Conservation (phyloP, 2,888 invertebrate species). For the Mesorhabditis sp. region DNA sequence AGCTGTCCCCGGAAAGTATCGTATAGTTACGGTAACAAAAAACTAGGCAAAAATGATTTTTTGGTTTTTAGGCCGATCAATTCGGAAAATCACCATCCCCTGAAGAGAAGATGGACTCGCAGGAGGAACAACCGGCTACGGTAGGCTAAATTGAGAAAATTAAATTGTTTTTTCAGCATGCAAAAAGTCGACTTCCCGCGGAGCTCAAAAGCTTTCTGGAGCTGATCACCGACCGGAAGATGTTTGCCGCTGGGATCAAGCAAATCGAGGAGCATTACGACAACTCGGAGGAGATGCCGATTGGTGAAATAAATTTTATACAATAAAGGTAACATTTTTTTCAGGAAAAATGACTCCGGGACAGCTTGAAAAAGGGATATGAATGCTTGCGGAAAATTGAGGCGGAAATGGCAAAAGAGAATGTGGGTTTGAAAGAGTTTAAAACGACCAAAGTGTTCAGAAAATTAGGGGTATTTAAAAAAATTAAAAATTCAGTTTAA, state of each 20-base stretch:
- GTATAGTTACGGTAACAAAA: not conserved
- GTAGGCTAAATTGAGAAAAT: not conserved
- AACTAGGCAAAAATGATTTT: not conserved
- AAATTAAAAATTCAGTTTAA: no score
- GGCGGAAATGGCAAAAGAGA: not conserved
- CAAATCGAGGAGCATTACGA: not conserved
- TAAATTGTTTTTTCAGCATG: not conserved
- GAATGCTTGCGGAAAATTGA: slow-evolving; percentile 1
- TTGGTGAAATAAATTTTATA: not conserved
- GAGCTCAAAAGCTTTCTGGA: not conserved
- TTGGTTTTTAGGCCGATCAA: not conserved
- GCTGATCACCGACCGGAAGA: not conserved
- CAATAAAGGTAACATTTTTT: not conserved
- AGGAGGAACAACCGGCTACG: not conserved
- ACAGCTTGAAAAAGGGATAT: not conserved
- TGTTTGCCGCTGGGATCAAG: not conserved
- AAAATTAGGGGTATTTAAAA: no score
- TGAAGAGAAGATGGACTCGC: not conserved
- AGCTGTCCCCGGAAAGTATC: not conserved
- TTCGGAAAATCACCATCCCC: not conserved
- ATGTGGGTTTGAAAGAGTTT: not conserved
- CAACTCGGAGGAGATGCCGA: not conserved
- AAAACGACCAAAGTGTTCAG: no score
- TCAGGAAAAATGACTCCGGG: not conserved
- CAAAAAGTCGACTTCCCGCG: not conserved